Conservation (phyloP, 2,888 invertebrate species). For the Ophion ventricosus region DNA sequence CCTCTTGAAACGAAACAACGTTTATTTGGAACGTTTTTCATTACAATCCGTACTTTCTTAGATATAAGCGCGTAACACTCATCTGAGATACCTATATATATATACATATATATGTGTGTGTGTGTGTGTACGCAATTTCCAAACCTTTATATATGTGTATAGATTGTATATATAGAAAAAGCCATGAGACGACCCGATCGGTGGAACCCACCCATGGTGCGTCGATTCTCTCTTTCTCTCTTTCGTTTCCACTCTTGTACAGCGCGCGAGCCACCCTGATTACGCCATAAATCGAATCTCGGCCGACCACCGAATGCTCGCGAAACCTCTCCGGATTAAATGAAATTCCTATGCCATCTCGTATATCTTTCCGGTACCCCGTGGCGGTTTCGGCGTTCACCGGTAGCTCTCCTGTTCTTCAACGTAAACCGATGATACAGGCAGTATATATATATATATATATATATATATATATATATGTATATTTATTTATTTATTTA, state of each 20-base stretch:
- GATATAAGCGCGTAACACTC: background rate
- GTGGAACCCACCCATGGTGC: conserved; percentile 61
- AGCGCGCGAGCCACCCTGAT: conserved; percentile 73
- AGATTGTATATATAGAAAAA: conserved; percentile 54
- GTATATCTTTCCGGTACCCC: conserved; percentile 78
- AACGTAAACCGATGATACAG: conserved; percentile 47
- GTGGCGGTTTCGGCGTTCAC: conserved; percentile 64
- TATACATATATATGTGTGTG: no score
- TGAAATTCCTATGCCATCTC: conserved; percentile 81
- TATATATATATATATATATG: no score
- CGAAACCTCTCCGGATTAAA: conserved; percentile 78
- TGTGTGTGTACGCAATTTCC: no score
- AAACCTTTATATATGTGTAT: no score
- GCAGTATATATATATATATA: background rate
- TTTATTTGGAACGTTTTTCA: background rate
- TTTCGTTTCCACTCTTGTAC: conserved; percentile 44
- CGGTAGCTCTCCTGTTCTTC: conserved; percentile 59
- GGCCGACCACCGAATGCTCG: conserved; percentile 74
- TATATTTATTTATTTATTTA: no score
- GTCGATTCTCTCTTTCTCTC: conserved; percentile 53
- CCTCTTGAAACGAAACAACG: background rate
- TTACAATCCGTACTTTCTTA: background rate
- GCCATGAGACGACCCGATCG: conserved; percentile 55
- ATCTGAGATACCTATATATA: background rate
- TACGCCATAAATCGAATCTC: conserved; percentile 82